Conservation (phyloP, 1,140 invertebrate species). For the Himalopsyche phryganea region DNA sequence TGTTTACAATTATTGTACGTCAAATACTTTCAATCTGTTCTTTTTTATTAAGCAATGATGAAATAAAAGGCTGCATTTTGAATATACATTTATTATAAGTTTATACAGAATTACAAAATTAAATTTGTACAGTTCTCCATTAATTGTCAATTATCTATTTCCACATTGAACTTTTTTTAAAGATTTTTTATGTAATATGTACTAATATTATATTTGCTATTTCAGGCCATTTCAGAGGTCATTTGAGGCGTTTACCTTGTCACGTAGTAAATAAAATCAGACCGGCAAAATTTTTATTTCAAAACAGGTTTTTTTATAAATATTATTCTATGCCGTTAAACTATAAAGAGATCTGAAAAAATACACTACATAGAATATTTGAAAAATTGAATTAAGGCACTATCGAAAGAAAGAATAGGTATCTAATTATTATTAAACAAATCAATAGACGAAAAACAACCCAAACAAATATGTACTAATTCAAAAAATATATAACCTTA, state of each 20-base stretch:
- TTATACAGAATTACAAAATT: slow-evolving; percentile 30
- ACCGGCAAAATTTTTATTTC: neutral
- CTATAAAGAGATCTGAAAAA: neutral
- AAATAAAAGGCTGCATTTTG: slow-evolving; percentile 11
- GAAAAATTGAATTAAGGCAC: slow-evolving; percentile 18
- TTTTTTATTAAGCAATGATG: too few species aligned
- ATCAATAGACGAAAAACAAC: too few species aligned
- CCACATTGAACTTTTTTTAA: slow-evolving; percentile 7
- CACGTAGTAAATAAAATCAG: slow-evolving; percentile 1
- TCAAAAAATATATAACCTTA: too few species aligned
- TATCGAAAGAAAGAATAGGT: too few species aligned
- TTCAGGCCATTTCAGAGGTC: slow-evolving; percentile 24
- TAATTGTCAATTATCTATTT: slow-evolving; percentile 8
- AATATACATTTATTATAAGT: slow-evolving; percentile 30
- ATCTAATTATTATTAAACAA: too few species aligned
- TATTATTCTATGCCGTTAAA: neutral
- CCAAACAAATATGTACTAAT: too few species aligned
- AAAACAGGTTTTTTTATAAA: neutral
- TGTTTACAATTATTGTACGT: too few species aligned
- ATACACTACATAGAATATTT: neutral
- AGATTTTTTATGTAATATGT: slow-evolving; percentile 8
- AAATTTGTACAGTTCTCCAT: slow-evolving; percentile 25
- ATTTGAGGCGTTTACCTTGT: slow-evolving; percentile 3
- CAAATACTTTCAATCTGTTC: too few species aligned
- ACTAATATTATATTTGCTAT: slow-evolving; percentile 10